Evolutionary conservation across 2,797 vertebrate species (phyloP), one percentile per base, ranked within the genome.

Genomic region (Leucoraja ocellata): DNA sequence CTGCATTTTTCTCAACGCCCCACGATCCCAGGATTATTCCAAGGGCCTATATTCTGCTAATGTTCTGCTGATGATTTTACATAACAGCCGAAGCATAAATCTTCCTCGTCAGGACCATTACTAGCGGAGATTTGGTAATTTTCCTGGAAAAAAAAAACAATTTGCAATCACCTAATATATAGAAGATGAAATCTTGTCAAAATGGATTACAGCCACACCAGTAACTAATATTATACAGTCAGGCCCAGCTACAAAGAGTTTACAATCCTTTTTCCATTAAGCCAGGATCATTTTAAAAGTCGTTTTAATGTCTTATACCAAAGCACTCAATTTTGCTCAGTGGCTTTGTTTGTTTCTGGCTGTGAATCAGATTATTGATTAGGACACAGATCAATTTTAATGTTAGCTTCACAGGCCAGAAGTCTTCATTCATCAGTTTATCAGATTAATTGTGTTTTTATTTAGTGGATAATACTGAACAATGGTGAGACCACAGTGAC

Each of bases 401-500:
- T 88, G 28, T 63, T n/a, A 32, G 58, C 83, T 88, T 68, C n/a
- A 68, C 61, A 88, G 18, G 68, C 61, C 84, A 88, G 63, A 88
- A n/a, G 2, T 28, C 14, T 61, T 84, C 13, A 88, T 88, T 88
- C 36, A 21, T 68, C n/a, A 10, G n/a, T 32, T 54, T 68, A 36
- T 63, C 18, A 68, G 28, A 88, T 36, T 88, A 68, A 68, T 65
- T 8, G 6, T 3, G 16, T 68, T 63, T 86, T 71, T 61, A 28
- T 0, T 84, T 68, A 32, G n/a, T 32, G 63, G 1, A 68, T 68
- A 61, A 39, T 36, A 68, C 36, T 10, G 7, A 36, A 63, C 16
- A 88, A 36, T 68, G n/a, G 36, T 68, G n/a, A 88, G 68, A 21
- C 84, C n/a, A 88, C 84, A 88, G 84, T 88, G 84, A 68, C 84